These are phyloP conservation scores for Craniophora ligustri DNA, from an alignment of 2,888 invertebrate genomes.

Conservation along the genomic window DNA sequence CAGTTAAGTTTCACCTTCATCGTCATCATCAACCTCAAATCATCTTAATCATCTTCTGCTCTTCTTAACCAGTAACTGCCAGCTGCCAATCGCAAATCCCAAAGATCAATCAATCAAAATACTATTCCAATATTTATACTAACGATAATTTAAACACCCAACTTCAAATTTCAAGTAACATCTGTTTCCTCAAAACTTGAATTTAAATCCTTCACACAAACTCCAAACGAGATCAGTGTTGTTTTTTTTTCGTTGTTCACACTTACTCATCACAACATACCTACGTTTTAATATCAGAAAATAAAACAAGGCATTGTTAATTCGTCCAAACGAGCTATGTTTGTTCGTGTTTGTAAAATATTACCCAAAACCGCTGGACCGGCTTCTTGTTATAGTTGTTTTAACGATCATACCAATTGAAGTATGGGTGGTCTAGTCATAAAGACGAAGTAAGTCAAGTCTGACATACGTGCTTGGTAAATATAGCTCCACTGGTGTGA, in stretches of 20 bases:
- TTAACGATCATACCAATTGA: slow-evolving; percentile 75
- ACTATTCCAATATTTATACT: too few species aligned
- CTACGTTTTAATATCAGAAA: slow-evolving; percentile 13
- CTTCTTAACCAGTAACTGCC: too few species aligned
- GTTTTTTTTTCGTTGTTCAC: neutral
- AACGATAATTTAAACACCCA: too few species aligned
- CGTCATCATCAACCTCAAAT: too few species aligned
- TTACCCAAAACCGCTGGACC: slow-evolving; percentile 57
- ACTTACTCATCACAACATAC: neutral
- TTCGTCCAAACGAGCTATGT: slow-evolving; percentile 29
- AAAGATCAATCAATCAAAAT: too few species aligned
- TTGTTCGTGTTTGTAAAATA: slow-evolving; percentile 54
- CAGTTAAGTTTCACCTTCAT: too few species aligned
- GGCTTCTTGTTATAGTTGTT: slow-evolving; percentile 58
- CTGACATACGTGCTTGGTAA: slow-evolving; percentile 60
- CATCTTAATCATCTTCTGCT: too few species aligned
- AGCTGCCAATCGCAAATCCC: too few species aligned
- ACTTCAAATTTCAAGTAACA: too few species aligned
- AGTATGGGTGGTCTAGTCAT: slow-evolving; percentile 76
- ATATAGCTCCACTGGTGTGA: slow-evolving; percentile 66
- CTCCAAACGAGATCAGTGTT: too few species aligned
- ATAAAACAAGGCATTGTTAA: slow-evolving; percentile 49
- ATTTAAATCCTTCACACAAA: too few species aligned
- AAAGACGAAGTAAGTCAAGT: slow-evolving; percentile 65
- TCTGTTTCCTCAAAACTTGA: too few species aligned